phyloP scores from a whole-genome alignment of 2,797 vertebrate genomes.

The Champsocephalus gunnari region DNA sequence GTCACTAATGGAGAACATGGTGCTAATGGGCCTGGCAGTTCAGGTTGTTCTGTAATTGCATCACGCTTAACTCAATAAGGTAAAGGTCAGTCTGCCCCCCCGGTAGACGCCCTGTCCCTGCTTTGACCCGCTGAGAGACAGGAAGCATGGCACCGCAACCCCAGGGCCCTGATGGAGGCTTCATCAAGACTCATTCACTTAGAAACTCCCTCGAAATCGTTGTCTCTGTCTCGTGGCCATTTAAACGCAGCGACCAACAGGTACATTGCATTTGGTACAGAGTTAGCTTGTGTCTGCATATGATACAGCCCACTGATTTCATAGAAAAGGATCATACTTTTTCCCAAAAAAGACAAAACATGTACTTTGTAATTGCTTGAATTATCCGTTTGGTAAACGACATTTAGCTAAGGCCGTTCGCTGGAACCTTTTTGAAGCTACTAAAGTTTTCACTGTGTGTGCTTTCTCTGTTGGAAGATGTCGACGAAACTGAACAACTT shows the following conservation, averaged over 20 bases:
- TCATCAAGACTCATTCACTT: slow-evolving; percentile 34
- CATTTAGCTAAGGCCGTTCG: neutral
- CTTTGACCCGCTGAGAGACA: slow-evolving; percentile 67
- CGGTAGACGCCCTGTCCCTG: slow-evolving; percentile 68
- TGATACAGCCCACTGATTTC: neutral
- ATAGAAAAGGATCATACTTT: neutral
- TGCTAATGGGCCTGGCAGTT: slow-evolving; percentile 76
- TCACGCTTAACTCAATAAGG: slow-evolving; percentile 80
- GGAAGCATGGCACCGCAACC: slow-evolving; percentile 55
- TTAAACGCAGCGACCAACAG: slow-evolving; percentile 15
- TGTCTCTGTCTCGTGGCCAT: slow-evolving; percentile 1
- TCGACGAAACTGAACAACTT: slow-evolving; percentile 16
- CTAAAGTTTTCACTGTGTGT: slow-evolving; percentile 1
- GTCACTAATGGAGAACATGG: slow-evolving; percentile 79
- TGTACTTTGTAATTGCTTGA: neutral
- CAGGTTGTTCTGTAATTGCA: slow-evolving; percentile 80
- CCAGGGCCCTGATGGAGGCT: slow-evolving; percentile 33
- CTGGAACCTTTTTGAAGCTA: neutral
- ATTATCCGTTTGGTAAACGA: neutral
- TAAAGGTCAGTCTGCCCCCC: slow-evolving; percentile 77
- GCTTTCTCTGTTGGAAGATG: slow-evolving; percentile 25
- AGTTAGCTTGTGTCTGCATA: neutral
- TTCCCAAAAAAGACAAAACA: neutral
- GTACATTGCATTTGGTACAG: neutral
- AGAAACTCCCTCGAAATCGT: slow-evolving; percentile 11